Conservation (phyloP, 2,113 vertebrate species). For the Opisthocomus hoazin region DNA sequence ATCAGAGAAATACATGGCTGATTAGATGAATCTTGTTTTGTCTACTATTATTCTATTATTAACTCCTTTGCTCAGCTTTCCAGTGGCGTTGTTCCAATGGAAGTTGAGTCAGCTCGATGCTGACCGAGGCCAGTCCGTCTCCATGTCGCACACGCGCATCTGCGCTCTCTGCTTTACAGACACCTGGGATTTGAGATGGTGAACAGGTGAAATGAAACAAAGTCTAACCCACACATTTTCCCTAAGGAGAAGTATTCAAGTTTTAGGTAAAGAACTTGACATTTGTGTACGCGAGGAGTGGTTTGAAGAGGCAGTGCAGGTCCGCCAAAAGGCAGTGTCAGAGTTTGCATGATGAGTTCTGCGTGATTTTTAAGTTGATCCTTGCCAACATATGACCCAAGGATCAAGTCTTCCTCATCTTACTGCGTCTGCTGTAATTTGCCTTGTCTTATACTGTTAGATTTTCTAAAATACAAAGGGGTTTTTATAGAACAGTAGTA, state of each 20-base stretch:
- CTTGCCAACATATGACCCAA: background rate
- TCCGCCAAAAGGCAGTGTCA: background rate
- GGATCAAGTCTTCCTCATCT: background rate
- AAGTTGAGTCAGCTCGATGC: background rate
- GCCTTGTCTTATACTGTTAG: background rate
- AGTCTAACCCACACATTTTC: background rate
- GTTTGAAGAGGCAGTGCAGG: no score
- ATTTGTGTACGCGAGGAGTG: background rate
- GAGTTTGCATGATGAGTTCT: background rate
- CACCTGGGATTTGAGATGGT: no score
- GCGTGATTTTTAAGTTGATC: background rate
- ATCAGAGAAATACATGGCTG: background rate
- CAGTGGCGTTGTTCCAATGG: background rate
- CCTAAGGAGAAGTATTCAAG: background rate
- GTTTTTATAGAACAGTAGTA: background rate
- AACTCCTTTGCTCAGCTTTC: background rate
- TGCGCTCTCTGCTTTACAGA: background rate
- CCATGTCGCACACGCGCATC: accelerated
- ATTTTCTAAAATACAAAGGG: background rate
- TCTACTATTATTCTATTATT: background rate
- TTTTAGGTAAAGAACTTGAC: background rate
- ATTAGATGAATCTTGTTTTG: background rate
- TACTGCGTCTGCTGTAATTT: background rate
- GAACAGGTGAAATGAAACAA: background rate
- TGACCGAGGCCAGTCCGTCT: background rate